Evolutionary conservation across 2,888 invertebrate genomes (phyloP), one percentile per base, ranked within the genome.

Genomic region (Bombylius discolor): DNA sequence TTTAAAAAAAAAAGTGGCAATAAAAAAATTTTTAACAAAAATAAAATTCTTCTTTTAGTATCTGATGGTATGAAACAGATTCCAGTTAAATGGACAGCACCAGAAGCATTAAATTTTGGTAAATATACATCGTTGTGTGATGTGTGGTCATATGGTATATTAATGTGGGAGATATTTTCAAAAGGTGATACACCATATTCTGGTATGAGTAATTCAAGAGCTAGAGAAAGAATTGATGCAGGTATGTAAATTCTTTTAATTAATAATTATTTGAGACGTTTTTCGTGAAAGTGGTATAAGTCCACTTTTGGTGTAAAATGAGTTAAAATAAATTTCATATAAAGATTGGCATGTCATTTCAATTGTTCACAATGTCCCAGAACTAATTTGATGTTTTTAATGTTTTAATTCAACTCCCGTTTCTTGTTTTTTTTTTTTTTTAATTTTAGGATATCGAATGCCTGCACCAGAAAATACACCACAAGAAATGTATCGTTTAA

Each of bases 11-110:
- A 1, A 12, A 8, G 5, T 44, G 5, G n/a, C 5, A 44, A 12
- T 13, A 12, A 5, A 44, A 44, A 12, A 9, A 9, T 13, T 44
- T 11, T 13, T 11, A 13, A 48, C 13, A 36, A n/a, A 13, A 48
- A 36, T 33, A 33, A 47, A 47, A 34, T 31, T n/a, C 45, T 51
- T 46, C 32, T 51, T 58, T 47, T 52, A 74, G 96, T 96, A 47
- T 94, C 95, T 5, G 95, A 95, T 64, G 96, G 96, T 44, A 92
- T 96, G 90, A 96, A 97, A 75, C 95, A 96, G 78, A 96, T 97
- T 65, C 96, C 97, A 0, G 95, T 97, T 59, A 97, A 97, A 74
- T 97, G 97, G 97, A 97, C 96, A 0, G 95, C 96, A 4, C 97
- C 97, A 0, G 96, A 96, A 76, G 95, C 96, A 4, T 78, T 96